A percentile compares a stretch with the other conserved stretches of the same genome.
Evolutionary conservation across 2,797 vertebrate species (phyloP).

Genomic region (Oryzias sinensis): DNA sequence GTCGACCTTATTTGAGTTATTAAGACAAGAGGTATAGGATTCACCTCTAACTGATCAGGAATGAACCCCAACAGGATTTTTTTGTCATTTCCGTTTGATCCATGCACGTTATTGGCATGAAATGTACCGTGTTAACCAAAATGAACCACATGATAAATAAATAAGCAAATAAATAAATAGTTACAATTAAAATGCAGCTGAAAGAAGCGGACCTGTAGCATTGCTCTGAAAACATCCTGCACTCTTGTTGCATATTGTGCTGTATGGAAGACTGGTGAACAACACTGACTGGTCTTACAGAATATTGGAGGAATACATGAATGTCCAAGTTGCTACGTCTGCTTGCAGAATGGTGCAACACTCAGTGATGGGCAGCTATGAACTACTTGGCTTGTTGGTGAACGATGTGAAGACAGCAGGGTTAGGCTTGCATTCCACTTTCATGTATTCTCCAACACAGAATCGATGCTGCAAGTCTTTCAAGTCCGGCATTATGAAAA

Average conservation of each 20-base stretch:
- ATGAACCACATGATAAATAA: constrained; percentile 37
- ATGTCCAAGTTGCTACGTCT: constrained; percentile 60
- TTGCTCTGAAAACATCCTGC: constrained; percentile 64
- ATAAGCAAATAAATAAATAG: constrained; percentile 38
- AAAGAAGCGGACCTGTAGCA: constrained; percentile 33
- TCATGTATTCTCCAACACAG: constrained; percentile 53
- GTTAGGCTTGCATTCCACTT: constrained; percentile 49
- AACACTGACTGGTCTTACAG: constrained; percentile 56
- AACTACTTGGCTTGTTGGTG: constrained; percentile 70
- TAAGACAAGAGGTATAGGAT: not conserved
- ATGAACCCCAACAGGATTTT: too few species aligned
- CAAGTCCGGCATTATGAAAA: constrained; percentile 52
- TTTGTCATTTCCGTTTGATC: too few species aligned
- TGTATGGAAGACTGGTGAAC: constrained; percentile 77
- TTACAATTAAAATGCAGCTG: constrained; percentile 11
- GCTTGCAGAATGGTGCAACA: constrained; percentile 52
- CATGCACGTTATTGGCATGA: constrained; percentile 14
- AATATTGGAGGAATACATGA: constrained; percentile 60
- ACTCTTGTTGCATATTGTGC: constrained; percentile 74
- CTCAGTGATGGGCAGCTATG: constrained; percentile 54
- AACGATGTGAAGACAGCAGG: constrained; percentile 47
- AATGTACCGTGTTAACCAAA: constrained; percentile 36
- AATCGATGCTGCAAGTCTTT: constrained; percentile 53
- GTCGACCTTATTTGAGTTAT: constrained; percentile 28
- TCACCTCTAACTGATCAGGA: too few species aligned